Evolutionary conservation across 2,113 vertebrate genomes (phyloP), one percentile per base, ranked within the genome.

Genomic region (Agapornis roseicollis): DNA sequence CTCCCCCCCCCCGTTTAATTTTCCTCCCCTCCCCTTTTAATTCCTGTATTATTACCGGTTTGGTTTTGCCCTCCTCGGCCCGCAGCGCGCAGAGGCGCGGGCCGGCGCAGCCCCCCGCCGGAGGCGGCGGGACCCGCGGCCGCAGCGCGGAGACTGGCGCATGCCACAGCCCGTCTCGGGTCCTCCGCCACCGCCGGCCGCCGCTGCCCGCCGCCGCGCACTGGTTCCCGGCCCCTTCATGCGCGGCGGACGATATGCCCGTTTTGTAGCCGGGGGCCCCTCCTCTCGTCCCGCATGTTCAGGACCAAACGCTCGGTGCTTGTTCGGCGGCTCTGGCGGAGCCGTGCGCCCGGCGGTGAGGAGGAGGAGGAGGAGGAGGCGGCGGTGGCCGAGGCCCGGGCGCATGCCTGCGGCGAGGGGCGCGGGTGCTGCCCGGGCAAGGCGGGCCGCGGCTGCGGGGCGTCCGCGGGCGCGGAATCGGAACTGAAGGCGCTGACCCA

Each of bases 231-330:
- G 98, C 98, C 99, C 98, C 99, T 99, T 99, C 99, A 99, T 99
- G 99, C 98, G 98, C 99, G 98, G 99, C 98, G 99, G 98, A 98
- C 98, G 99, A 98, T 98, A 99, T 99, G 99, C 98, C 98, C 99
- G 98, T 98, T 99, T 98, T 98, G 99, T 99, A 99, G 99, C 99
- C 98, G 99, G 98, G 98, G 97, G 97, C 98, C 97, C 98, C 97
- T 98, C 98, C 98, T 98, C 97, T 98, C 98, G 98, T 99, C 99
- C 99, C 99, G 98, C 97, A 99, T 99, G 99, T 99, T 99, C 98
- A 99, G 99, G 99, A 99, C 99, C 99, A 99, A 99, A 99, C 99
- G 99, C 97, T 99, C 99, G 98, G 98, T 98, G 98, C 99, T 99
- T 98, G 98, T 99, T 98, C 99, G 99, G 98, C 99, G 99, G 98